These are phyloP conservation scores for Cherax destructor DNA, from an alignment of 1,140 invertebrate genomes.

Conservation along the genomic window DNA sequence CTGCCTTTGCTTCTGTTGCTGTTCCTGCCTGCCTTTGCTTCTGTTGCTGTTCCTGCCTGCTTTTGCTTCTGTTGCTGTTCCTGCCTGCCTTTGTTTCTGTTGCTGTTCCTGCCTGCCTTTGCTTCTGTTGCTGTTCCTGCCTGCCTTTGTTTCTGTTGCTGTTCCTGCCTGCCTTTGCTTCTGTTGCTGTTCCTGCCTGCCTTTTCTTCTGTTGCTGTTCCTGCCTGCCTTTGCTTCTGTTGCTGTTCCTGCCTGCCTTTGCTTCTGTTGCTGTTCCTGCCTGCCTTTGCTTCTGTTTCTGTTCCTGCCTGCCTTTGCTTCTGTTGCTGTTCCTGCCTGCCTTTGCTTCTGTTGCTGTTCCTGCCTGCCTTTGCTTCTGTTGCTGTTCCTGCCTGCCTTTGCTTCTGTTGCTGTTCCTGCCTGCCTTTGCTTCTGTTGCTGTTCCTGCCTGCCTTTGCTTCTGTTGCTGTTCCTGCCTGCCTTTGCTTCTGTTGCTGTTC, in stretches of 20 bases:
- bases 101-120: too few species aligned
- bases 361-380: too few species aligned
- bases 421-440: background rate
- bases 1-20: background rate
- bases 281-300: background rate
- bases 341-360: background rate
- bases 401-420: too few species aligned
- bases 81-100: too few species aligned
- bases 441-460: too few species aligned
- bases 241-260: too few species aligned
- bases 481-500: background rate
- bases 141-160: background rate
- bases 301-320: background rate
- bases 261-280: background rate
- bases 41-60: too few species aligned
- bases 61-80: too few species aligned
- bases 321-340: background rate
- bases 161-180: too few species aligned
- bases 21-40: too few species aligned
- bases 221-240: background rate
- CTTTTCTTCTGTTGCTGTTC: background rate
- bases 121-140: background rate
- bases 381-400: too few species aligned
- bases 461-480: too few species aligned
- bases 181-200: background rate